Evolutionary conservation across 2,797 vertebrate species (phyloP).

Genomic region (Microtus obscurus): DNA sequence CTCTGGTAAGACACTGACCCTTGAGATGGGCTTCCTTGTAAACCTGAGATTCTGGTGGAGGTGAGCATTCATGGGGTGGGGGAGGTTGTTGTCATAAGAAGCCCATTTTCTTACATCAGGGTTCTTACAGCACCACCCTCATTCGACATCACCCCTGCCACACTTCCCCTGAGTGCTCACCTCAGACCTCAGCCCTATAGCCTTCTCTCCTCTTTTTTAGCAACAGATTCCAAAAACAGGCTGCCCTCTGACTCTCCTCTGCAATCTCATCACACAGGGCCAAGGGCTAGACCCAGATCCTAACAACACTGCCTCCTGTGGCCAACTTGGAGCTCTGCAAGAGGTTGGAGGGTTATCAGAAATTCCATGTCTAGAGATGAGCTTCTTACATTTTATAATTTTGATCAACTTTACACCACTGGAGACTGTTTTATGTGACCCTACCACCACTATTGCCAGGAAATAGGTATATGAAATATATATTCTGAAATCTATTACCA

Average conservation of each 20-base stretch:
- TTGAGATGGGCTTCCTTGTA: neutral
- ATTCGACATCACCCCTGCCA: too few relatives aligned
- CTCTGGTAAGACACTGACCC: neutral
- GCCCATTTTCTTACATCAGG: neutral
- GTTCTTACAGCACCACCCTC: neutral
- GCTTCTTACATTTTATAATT: neutral
- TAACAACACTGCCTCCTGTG: conserved; percentile 45
- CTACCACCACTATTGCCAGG: neutral
- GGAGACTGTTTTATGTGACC: neutral
- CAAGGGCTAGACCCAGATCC: neutral
- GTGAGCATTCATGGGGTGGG: accelerated
- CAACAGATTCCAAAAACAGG: neutral
- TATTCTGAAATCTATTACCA: too few relatives aligned
- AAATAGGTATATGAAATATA: neutral
- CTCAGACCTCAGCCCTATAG: neutral
- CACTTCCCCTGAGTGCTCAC: accelerated
- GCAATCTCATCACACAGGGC: neutral
- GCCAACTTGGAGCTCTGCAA: neutral
- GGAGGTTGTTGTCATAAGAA: too few relatives aligned
- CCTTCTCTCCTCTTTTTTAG: neutral
- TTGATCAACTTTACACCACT: neutral
- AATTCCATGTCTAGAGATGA: neutral
- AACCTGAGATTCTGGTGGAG: too few relatives aligned
- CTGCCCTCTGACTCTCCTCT: neutral
- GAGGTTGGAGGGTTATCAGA: accelerated